Conservation (phyloP, 2,113 vertebrate genomes). For the Petromus typicus region DNA sequence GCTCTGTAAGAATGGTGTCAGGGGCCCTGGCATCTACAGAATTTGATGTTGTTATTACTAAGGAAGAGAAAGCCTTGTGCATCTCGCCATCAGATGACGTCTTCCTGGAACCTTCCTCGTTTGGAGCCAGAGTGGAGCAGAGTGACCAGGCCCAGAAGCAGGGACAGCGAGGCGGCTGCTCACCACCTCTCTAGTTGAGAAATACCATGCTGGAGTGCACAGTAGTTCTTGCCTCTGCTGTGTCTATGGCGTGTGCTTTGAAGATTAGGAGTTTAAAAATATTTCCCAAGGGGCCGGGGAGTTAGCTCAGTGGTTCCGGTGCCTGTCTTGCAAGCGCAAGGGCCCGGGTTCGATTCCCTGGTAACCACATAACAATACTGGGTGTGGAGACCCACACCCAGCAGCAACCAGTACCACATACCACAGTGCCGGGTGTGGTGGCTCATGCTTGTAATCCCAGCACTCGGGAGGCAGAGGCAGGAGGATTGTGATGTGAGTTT, state of each 20-base stretch:
- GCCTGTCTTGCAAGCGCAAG: no score
- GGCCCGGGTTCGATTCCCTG: no score
- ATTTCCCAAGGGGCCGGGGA: slow-evolving; percentile 18
- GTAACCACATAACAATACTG: no score
- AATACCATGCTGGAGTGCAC: background rate
- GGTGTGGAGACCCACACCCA: no score
- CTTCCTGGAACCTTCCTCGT: background rate
- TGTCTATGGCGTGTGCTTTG: background rate
- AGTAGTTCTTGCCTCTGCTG: background rate
- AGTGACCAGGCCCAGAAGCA: background rate
- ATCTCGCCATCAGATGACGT: background rate
- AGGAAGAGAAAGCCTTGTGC: background rate
- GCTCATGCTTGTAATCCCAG: no score
- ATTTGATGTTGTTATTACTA: background rate
- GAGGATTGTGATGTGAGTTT: no score
- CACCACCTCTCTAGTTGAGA: background rate
- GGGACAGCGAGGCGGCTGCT: background rate
- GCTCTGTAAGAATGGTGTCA: background rate
- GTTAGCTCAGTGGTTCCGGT: no score
- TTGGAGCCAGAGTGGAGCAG: background rate
- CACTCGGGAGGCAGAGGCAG: no score
- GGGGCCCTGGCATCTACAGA: background rate
- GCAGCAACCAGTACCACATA: no score
- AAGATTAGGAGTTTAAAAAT: background rate
- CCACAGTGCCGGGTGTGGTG: no score